Evolutionary conservation across 2,888 invertebrate genomes (phyloP), one percentile per base, ranked within the genome.

Genomic region (Athrips mouffetella): DNA sequence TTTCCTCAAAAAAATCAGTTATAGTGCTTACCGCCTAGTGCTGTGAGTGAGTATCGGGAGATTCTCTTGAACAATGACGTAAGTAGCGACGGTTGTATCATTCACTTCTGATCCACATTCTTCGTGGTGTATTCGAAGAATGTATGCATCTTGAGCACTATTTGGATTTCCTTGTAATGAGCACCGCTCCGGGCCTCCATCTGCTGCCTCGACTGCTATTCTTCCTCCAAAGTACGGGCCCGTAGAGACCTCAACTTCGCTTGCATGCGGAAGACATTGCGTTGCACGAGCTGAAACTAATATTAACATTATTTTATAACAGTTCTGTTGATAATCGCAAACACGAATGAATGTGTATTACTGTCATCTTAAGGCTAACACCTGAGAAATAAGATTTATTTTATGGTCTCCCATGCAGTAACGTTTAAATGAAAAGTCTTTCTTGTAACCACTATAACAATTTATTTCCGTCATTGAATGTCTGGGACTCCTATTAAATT

Each of bases 41-140:
- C 94, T 94, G 73, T 95, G 95, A 0, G 95, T 95, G 31, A 95
- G 89, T 63, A 95, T 94, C 3, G 94, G 94, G 49, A 94, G 80
- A 77, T 94, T 95, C 74, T 95, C 95, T 73, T 95, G 95, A 4
- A 95, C 95, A 25, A 95, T 91, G 21, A 95, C 94, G 70, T 94
- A 94, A 0, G 94, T 94, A 33, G 94, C 94, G 18, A 95, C 94
- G 0, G 94, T 93, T 16, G 94, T 94, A 41, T 93, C 93, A 61
- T 94, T 94, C 21, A 94, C 92, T 62, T 91, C 89, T 39, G 94
- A 94, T 39, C 94, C 94, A 66, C 94, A 94, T 60, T 90, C 90
- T 44, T 91, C 91, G 67, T 94, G 94, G 70, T 93, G 91, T 55
- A 94, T 94, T 52, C 93, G 83, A 65, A 95, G 88, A 0, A 92